Evolutionary conservation across 2,113 vertebrate species (phyloP), one percentile per base, ranked within the genome.

Genomic region (Orientallactaga bullata): DNA sequence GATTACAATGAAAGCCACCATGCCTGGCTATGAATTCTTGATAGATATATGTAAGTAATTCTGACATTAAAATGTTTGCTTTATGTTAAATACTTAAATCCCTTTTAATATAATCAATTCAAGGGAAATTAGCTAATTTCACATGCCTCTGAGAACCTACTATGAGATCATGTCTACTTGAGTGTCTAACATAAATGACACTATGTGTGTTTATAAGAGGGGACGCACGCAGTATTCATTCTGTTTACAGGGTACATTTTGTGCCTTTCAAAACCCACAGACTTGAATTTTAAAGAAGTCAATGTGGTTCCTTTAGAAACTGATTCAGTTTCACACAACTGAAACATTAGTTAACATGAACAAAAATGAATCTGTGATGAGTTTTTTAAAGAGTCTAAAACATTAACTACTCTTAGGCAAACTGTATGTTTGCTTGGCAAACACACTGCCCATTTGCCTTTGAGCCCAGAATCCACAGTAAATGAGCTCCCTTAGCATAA

Each of bases 291-390:
- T 91, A 73, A 94, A 47, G 86, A 87, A 71, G 85, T 90, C 73
- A 79, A n/a, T 83, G 72, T 23, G 77, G 76, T 85, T 28, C 39
- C 82, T 86, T 95, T 94, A 95, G 39, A 76, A 90, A 76, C 18
- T 69, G n/a, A 71, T 84, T 26, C 17, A 83, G 71, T 91, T 95
- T 85, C 61, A 86, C 78, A 71, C 90, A 94, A 90, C 35, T 95
- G 82, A 94, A 93, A 96, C 55, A 80, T 78, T 37, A 77, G 76
- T 83, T 55, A 90, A 93, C 3, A 94, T 90, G 86, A 93, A 95
- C 78, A 95, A 93, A 93, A 96, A 97, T 90, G 37, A 88, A 93
- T 88, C 73, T 83, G 89, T 71, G 94, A 85, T 82, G 65, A 95
- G 28, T 68, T 39, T 86, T 89, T 51, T 73, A 77, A 95, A 89